Evolutionary conservation across 2,888 invertebrate genomes (phyloP), one percentile per base, ranked within the genome.

Genomic region (Clepsis dumicolana): DNA sequence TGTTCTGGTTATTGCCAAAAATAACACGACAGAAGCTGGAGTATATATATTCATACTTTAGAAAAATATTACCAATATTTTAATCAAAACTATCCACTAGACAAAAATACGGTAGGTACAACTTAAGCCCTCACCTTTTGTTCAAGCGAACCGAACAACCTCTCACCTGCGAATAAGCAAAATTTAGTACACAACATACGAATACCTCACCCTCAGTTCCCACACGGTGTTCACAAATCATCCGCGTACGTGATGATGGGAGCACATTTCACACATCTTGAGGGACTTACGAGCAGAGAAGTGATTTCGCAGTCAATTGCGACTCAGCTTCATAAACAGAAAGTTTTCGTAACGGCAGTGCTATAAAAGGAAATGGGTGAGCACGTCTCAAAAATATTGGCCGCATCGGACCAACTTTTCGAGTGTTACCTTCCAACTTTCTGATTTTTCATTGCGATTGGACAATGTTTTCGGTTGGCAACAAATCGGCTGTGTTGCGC

Each of bases 361-460:
- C 62, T 35, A 63, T 68, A 64, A 64, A 68, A 53, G 57, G 38
- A 68, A 59, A 68, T 35, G 59, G 18, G 52, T 44, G 63, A 32
- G 63, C 68, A 64, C 63, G 59, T 59, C 32, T 59, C 59, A 64
- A 64, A 68, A 68, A 68, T 59, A 68, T 68, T 59, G 59, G 63
- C 41, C 63, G 29, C 68, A 64, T 64, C 50, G 57, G 68, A 68
- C 63, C 29, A 68, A 68, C 63, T 59, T 68, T 68, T 32, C 16
- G 41, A 67, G 57, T 56, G 50, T 24, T 56, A 44, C 59, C 54
- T 38, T 48, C 44, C 4, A 24, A 66, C 18, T 57, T 61, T 35
- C 7, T n/a, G 7, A 53, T 27, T 63, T 63, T 50, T 29, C 53
- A 44, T 61, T 44, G 14, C 35, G 41, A 54, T 48, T 54, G 35